Base-by-base conservation (phyloP, 2,888 invertebrate species). In the Apotomis betuletana region DNA sequence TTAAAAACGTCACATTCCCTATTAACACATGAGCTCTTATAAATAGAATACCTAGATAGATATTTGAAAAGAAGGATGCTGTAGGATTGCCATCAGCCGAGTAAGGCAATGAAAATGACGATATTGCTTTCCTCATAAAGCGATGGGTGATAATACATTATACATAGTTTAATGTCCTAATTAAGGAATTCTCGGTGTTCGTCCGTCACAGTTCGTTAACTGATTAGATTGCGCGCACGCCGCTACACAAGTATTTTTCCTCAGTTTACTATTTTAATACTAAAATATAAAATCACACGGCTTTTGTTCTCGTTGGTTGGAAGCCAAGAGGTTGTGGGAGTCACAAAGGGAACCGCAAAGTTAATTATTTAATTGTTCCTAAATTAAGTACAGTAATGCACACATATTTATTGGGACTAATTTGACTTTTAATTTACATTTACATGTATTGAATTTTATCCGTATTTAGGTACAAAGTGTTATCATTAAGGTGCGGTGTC, bases 101-200 rank as follows among this genome's bases (percentile, higher is more conserved):
- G 10, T 61, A 13, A 46, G 46, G 49, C 52, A 51, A 44, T 62
- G 57, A n/a, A 27, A 41, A 61, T 38, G 49, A 70, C 60, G 49
- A 55, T 65, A 65, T 60, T 12, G 64, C n/a, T 58, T 65, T 65
- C 27, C 65, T 67, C 63, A 59, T 63, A 63, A 62, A 61, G 58
- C 72, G 52, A 59, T 68, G 71, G 67, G 71, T 51, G 68, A 49
- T 41, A 52, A 59, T 72, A 68, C 63, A 67, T 72, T 63, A 67
- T 59, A 68, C 67, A 51, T 68, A 72, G 60, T 73, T 80, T 82
- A 81, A 83, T 80, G 79, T 81, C 78, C 83, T 85, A 83, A 84
- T 86, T 83, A 86, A 81, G 79, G 83, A 79, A 85, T 85, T 81
- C 81, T 81, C 77, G 78, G 77, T 81, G 79, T 79, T 76, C 77